phyloP scores from a whole-genome alignment of 2,888 invertebrate species.

The Lochmaea capreae region DNA sequence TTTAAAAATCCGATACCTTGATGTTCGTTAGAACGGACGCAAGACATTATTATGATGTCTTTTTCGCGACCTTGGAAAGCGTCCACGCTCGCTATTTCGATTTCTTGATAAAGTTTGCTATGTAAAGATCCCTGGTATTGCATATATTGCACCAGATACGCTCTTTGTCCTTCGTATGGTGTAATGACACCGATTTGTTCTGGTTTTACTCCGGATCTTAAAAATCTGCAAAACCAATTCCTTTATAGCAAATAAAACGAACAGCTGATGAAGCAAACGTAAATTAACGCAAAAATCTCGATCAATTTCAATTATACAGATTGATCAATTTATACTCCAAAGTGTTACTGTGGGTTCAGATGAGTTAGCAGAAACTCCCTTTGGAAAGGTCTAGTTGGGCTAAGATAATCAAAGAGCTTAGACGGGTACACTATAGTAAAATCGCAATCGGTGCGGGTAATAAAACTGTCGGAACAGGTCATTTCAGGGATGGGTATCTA shows the following conservation, averaged over 20 bases:
- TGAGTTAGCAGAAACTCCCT: no score
- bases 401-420: no score
- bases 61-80: constrained; percentile 99
- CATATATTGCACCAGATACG: constrained; percentile 98
- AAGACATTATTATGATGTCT: constrained; percentile 99
- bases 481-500: no score
- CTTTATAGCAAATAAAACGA: neutral
- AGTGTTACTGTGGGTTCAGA: no score
- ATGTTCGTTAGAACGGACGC: constrained; percentile 96
- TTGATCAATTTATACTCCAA: no score
- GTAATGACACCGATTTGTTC: constrained; percentile 99
- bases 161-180: constrained; percentile 98
- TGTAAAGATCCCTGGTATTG: constrained; percentile 98
- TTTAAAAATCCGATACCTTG: constrained; percentile 98
- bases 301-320: no score
- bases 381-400: no score
- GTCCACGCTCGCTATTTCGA: constrained; percentile 99
- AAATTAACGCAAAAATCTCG: no score
- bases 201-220: constrained; percentile 94
- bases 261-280: neutral
- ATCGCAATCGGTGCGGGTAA: no score
- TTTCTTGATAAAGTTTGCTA: constrained; percentile 96
- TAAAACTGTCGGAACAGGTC: no score
- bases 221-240: constrained; percentile 71
- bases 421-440: no score